These are phyloP conservation scores for Peromyscus aztecus DNA, from an alignment of 2,797 vertebrate species.

Conservation along the genomic window DNA sequence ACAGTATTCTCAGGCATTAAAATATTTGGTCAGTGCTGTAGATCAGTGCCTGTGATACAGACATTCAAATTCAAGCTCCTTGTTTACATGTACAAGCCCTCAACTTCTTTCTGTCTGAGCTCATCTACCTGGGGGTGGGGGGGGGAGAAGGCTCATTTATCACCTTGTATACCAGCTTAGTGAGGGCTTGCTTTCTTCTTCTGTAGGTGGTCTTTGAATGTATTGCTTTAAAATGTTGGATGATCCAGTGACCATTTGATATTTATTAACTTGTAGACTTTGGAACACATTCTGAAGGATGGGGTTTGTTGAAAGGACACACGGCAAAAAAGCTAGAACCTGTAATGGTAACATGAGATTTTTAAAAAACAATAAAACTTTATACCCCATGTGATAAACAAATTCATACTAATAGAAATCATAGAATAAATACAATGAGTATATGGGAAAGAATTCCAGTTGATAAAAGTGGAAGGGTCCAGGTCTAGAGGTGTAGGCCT, in stretches of 20 bases:
- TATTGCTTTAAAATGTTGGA: constrained; percentile 35
- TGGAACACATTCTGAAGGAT: background rate
- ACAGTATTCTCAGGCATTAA: constrained; percentile 12
- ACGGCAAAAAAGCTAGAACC: background rate
- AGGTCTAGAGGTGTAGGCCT: background rate
- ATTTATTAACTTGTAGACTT: constrained; percentile 4
- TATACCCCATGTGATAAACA: background rate
- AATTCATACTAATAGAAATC: background rate
- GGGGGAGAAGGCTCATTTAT: background rate
- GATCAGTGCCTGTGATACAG: background rate
- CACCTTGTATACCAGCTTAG: background rate
- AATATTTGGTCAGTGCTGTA: background rate
- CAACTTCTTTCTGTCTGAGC: background rate
- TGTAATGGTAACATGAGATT: background rate
- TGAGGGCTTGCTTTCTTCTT: background rate
- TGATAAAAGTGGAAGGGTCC: background rate
- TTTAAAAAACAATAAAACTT: background rate
- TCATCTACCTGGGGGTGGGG: background rate
- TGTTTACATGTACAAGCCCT: background rate
- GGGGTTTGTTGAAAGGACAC: background rate
- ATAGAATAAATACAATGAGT: background rate
- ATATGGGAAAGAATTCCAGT: background rate
- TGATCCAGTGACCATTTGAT: constrained; percentile 28
- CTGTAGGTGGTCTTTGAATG: background rate
- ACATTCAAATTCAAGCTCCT: background rate